A percentile compares a stretch with the other conserved stretches of the same genome.
These are phyloP conservation scores for Hyalella azteca DNA, from an alignment of 2,888 invertebrate species.

Conservation along the genomic window DNA sequence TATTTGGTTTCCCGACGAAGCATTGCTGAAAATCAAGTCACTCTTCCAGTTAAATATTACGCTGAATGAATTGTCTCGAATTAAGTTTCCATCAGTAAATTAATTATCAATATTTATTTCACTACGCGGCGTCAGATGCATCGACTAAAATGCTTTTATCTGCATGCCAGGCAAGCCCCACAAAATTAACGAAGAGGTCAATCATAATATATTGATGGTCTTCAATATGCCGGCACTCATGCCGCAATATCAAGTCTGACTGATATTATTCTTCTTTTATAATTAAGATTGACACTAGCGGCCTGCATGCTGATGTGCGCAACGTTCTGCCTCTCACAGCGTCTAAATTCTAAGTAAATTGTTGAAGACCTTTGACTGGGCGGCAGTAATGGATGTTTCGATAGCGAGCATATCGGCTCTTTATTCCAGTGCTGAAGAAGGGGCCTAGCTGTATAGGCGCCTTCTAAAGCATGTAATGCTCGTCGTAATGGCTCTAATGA, in stretches of 20 bases:
- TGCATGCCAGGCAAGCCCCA: too few species aligned
- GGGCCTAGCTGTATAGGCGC: not conserved
- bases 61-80: too few species aligned
- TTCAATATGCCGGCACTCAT: too few species aligned
- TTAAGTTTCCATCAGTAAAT: too few species aligned
- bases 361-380: slow-evolving; percentile 3
- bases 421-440: not conserved
- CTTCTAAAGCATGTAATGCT: slow-evolving; percentile 2
- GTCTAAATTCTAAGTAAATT: slow-evolving; percentile 20
- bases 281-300: slow-evolving; percentile 5
- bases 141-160: too few species aligned
- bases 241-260: not conserved
- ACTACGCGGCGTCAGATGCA: too few species aligned
- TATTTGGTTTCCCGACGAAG: too few species aligned
- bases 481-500: slow-evolving; percentile 17
- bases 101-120: too few species aligned
- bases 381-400: slow-evolving; percentile 25
- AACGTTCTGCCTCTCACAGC: not conserved
- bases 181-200: too few species aligned
- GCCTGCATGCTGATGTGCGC: slow-evolving; percentile 26
- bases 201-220: too few species aligned
- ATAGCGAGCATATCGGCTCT: not conserved
- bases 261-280: slow-evolving; percentile 25
- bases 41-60: too few species aligned
- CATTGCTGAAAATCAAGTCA: too few species aligned